Percentiles rank a stretch among this genome's conserved stretches.
Conservation (phyloP, 2,888 invertebrate species). For the Andricus quercusramuli region DNA sequence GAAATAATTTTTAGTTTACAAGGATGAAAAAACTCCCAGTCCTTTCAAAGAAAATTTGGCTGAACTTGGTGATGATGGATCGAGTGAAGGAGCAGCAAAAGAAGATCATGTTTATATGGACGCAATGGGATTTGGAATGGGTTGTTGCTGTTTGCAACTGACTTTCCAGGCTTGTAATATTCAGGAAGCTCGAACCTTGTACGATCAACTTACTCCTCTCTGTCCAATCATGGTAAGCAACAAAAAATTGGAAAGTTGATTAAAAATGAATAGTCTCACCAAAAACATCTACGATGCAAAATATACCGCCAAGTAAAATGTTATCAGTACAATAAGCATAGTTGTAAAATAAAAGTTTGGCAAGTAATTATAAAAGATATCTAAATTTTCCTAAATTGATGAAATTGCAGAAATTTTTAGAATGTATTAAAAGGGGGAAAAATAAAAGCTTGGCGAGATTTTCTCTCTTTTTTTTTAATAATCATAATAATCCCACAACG, state of each 20-base stretch:
- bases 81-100: slow-evolving; percentile 83
- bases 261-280: neutral
- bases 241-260: neutral
- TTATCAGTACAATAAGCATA: no score
- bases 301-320: no score
- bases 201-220: slow-evolving; percentile 97
- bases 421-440: no score
- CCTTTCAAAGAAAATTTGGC: slow-evolving; percentile 86
- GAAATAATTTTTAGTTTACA: slow-evolving; percentile 85
- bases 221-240: slow-evolving; percentile 94
- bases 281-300: no score
- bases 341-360: no score
- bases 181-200: slow-evolving; percentile 95
- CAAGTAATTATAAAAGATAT: no score
- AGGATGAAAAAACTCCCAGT: slow-evolving; percentile 91
- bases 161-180: slow-evolving; percentile 99
- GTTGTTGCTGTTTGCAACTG: slow-evolving; percentile 97
- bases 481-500: no score
- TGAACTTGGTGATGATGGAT: slow-evolving; percentile 84
- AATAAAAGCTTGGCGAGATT: no score
- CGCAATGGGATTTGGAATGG: slow-evolving; percentile 99
- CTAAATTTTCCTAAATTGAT: no score
- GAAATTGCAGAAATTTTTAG: no score
- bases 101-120: slow-evolving; percentile 98
- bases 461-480: no score